phyloP scores from a whole-genome alignment of 2,888 invertebrate species.

The Steinernema hermaphroditum region DNA sequence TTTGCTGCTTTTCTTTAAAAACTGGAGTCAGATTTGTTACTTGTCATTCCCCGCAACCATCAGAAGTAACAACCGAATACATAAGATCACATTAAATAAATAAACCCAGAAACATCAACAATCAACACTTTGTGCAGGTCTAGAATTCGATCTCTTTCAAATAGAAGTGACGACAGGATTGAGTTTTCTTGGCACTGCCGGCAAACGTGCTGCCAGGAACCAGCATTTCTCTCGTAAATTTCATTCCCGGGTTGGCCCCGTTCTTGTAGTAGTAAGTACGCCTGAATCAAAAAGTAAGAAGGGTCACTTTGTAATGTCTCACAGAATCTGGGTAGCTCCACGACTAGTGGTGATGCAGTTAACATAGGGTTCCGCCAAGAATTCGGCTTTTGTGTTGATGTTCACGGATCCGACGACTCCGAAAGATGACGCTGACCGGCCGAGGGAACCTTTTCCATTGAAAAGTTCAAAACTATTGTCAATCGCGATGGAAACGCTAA shows the following conservation, averaged over 20 bases:
- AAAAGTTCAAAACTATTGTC: neutral
- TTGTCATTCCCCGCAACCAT: too few species aligned
- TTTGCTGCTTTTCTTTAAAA: too few species aligned
- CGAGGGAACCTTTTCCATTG: neutral
- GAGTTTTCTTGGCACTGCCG: neutral
- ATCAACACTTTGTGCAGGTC: too few species aligned
- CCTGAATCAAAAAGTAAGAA: neutral
- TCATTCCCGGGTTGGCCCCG: neutral
- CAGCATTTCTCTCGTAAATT: neutral
- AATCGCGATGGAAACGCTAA: neutral
- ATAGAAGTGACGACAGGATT: neutral
- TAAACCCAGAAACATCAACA: too few species aligned
- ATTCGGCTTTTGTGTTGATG: slow-evolving; percentile 12
- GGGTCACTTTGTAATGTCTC: neutral
- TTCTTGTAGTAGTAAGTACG: neutral
- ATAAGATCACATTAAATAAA: too few species aligned
- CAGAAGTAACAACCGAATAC: too few species aligned
- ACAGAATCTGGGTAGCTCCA: neutral
- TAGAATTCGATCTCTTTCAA: too few species aligned
- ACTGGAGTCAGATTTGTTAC: too few species aligned
- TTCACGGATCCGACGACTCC: neutral
- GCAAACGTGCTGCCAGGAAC: neutral
- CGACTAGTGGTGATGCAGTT: neutral
- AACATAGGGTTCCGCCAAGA: neutral
- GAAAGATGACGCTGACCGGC: neutral